Evolutionary conservation across 2,888 invertebrate species (phyloP), one percentile per base, ranked within the genome.

Genomic region (Odontocerum albicorne): DNA sequence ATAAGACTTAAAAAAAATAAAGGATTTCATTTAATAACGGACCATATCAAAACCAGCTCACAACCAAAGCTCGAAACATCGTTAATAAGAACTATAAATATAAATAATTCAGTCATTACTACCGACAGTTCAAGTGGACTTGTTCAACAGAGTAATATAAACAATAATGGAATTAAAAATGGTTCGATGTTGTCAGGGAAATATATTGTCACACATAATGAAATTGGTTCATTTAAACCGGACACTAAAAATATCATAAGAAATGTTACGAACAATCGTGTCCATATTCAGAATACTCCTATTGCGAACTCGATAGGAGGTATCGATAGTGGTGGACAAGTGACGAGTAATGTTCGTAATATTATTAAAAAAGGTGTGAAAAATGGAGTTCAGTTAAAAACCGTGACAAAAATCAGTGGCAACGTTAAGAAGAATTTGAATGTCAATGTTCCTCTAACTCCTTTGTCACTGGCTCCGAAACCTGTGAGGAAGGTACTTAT

Each of bases 11-110:
- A n/a, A n/a, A n/a, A n/a, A n/a, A n/a, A n/a, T n/a, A 21, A 21
- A 6, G 55, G 55, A 2, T 55, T 55, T 22, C 55, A 55, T 22
- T 31, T 50, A 4, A 55, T 55, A 6, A 55, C 55, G 8, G 55
- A 55, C n/a, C 49, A 49, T 32, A 33, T 55, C 12, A 17, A 12
- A 12, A 36, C 49, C 4, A 50, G 44, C 31, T n/a, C 21, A 16
- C 33, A 10, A 15, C 35, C 42, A 36, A 50, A 43, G 35, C 33
- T 3, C 21, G 43, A 33, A 33, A 43, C 15, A 22, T 17, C 21
- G 22, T 40, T 4, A 40, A 49, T 15, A 4, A 21, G 22, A 21
- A 15, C 22, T 3, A 15, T 27, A 6, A 32, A 32, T 13, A 10
- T 19, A 2, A 16, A 49, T 32, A 31, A 8, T 16, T n/a, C 39